phyloP scores from a whole-genome alignment of 2,797 vertebrate species.

The Nothura maculosa region DNA sequence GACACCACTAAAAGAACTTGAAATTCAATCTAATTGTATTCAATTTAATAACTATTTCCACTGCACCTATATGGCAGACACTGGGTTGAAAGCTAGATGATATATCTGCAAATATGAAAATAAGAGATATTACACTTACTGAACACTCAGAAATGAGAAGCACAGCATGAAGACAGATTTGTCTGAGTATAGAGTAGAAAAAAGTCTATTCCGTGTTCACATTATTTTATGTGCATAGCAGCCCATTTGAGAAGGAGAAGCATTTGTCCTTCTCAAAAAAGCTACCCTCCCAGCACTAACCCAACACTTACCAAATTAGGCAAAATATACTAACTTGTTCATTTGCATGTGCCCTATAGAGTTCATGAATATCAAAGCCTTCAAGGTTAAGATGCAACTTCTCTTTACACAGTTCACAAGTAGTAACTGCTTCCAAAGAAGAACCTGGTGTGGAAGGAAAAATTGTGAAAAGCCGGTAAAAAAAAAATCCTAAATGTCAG shows the following conservation, averaged over 20 bases:
- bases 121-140: background rate
- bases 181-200: background rate
- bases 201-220: background rate
- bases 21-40: background rate
- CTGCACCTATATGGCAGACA: background rate
- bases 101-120: background rate
- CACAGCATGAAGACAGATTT: background rate
- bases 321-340: constrained; percentile 89
- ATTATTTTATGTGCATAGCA: background rate
- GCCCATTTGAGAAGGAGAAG: background rate
- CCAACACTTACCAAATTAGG: constrained; percentile 82
- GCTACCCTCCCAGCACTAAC: constrained; percentile 62
- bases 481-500: too few relatives aligned
- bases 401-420: constrained; percentile 97
- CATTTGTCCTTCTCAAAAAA: constrained; percentile 21
- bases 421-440: constrained; percentile 93
- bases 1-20: background rate
- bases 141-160: background rate
- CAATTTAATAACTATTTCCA: background rate
- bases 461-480: constrained; percentile 5
- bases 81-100: background rate
- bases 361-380: constrained; percentile 96
- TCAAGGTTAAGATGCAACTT: constrained; percentile 95
- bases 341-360: constrained; percentile 95
- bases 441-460: constrained; percentile 81